Evolutionary conservation across 2,113 vertebrate genomes (phyloP).

Genomic region (Calonectris borealis): DNA sequence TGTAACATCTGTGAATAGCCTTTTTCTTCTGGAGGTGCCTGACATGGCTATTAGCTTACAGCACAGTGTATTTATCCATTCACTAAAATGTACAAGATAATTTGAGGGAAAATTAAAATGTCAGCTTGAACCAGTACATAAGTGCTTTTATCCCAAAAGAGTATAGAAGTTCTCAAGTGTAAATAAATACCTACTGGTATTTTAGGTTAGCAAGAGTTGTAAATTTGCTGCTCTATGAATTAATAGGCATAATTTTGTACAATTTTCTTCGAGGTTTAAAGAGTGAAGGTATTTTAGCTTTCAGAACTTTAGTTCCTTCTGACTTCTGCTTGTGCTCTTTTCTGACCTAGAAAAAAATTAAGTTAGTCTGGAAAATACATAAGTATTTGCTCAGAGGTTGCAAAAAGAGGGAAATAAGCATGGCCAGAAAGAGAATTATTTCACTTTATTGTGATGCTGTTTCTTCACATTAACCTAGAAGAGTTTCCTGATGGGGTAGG

Average conservation of each 20-base stretch:
- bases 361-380: background rate
- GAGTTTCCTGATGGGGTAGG: background rate
- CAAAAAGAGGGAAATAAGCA: background rate
- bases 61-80: background rate
- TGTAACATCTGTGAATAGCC: background rate
- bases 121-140: background rate
- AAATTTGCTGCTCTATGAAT: background rate
- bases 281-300: background rate
- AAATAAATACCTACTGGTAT: background rate
- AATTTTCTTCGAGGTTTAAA: conserved; percentile 18
- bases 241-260: conserved; percentile 24
- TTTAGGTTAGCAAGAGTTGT: background rate
- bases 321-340: conserved; percentile 1
- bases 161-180: background rate
- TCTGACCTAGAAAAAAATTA: background rate
- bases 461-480: background rate
- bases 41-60: background rate
- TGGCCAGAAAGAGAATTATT: background rate
- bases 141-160: background rate
- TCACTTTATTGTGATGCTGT: background rate
- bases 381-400: background rate
- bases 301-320: background rate
- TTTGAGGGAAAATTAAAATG: conserved; percentile 2
- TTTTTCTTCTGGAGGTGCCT: background rate
- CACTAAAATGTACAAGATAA: background rate